Base-by-base conservation (phyloP, 2,113 vertebrate species). In the Serinus canaria region DNA sequence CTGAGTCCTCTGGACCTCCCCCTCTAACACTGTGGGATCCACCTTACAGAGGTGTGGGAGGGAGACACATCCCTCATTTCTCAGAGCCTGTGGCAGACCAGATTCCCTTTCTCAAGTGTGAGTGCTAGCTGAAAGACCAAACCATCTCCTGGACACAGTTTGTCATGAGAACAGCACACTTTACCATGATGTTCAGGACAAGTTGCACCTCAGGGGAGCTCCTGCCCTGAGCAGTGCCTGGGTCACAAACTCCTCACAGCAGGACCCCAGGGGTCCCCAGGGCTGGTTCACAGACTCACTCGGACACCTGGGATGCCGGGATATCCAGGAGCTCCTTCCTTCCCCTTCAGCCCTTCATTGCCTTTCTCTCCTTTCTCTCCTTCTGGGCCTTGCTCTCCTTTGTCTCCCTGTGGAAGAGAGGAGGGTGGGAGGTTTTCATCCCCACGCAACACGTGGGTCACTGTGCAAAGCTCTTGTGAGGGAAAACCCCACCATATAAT, bases 361-460 rank as follows among this genome's bases (percentile, higher is more conserved):
- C 99, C 99, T 91, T 99, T 99, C 92, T 99, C 98, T 39, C 99
- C 99, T 63, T 87, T 98, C 92, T 99, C 98, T 10, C 99, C 99
- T 52, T 99, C 99, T n/a, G 97, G 98, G 37, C 99, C 99, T 94
- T 98, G 98, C 64, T 99, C 99, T 60, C 99, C 99, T 85, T 99
- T 99, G 94, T 99, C 99, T 75, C 99, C 99, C 99, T 99, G 95
- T 79, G 78, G 92, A 94, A 83, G 39, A 96, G 79, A 88, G 28
- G 31, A 97, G n/a, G 10, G 49, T 55, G 82, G 90, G 76, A 96
- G 68, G 41, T 73, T 94, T 80, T 75, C 70, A 88, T 86, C 55
- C 76, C 81, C 89, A 70, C 87, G 66, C 79, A 83, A 30, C 43
- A n/a, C 66, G 22, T 1, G 41, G 89, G 86, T 68, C 73, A 67